These are phyloP conservation scores for Acleris literana DNA, from an alignment of 2,888 invertebrate species.

Conservation along the genomic window DNA sequence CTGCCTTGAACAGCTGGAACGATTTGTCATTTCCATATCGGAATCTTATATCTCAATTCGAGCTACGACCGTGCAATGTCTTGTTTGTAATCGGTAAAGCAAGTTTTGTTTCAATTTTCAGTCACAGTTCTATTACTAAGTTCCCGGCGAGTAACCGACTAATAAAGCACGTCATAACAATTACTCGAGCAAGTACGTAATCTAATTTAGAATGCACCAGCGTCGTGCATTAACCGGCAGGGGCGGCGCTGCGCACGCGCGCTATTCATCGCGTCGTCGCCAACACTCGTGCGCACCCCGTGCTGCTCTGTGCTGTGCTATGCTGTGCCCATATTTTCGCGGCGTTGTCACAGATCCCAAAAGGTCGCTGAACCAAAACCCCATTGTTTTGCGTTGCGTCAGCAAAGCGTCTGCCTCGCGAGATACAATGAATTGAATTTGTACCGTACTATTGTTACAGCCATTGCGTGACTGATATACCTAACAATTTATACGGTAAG, in stretches of 20 bases:
- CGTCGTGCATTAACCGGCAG: conserved; percentile 67
- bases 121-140: conserved; percentile 33
- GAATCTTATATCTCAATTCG: conserved; percentile 33
- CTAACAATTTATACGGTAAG: conserved; percentile 45
- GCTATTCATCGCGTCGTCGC: conserved; percentile 69
- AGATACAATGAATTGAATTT: conserved; percentile 73
- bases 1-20: conserved; percentile 31
- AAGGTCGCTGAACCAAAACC: conserved; percentile 78
- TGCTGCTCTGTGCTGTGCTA: conserved; percentile 47
- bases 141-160: conserved; percentile 42
- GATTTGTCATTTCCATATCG: conserved; percentile 33
- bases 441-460: conserved; percentile 70
- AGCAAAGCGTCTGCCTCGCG: conserved; percentile 75
- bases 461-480: conserved; percentile 68
- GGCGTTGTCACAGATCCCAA: conserved; percentile 77
- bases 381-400: conserved; percentile 81
- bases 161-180: conserved; percentile 63
- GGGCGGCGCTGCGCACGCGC: conserved; percentile 72
- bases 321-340: conserved; percentile 76
- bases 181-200: conserved; percentile 63
- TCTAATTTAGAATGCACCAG: conserved; percentile 75
- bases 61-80: conserved; percentile 28
- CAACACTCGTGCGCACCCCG: conserved; percentile 52
- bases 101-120: conserved; percentile 34
- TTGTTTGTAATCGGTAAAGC: conserved; percentile 28